These are phyloP conservation scores for Mythimna ferrago DNA, from an alignment of 2,888 invertebrate genomes.

Conservation along the genomic window DNA sequence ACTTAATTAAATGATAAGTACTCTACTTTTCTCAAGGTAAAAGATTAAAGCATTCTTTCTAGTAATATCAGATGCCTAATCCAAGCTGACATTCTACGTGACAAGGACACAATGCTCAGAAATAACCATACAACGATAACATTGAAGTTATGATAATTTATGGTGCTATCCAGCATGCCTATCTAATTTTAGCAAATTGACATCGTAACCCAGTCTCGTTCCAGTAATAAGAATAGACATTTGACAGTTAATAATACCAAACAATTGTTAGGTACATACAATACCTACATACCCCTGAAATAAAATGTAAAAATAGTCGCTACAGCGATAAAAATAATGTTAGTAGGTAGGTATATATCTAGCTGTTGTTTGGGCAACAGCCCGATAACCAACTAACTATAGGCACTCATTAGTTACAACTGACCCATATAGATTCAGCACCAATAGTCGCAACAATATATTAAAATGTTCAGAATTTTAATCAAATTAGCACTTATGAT, in stretches of 20 bases:
- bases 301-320: conserved; percentile 82
- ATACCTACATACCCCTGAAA: conserved; percentile 71
- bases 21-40: neutral
- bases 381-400: conserved; percentile 59
- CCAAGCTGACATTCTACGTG: conserved; percentile 17
- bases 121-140: conserved; percentile 25
- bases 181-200: conserved; percentile 39
- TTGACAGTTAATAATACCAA: conserved; percentile 72
- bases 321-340: conserved; percentile 79
- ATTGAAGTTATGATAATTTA: conserved; percentile 23
- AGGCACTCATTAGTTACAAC: conserved; percentile 43
- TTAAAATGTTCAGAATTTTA: too few species aligned
- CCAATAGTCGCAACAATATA: neutral
- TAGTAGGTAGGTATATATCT: conserved; percentile 68
- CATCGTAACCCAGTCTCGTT: conserved; percentile 40
- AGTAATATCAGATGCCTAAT: neutral
- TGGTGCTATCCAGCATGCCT: conserved; percentile 9
- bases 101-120: conserved; percentile 16
- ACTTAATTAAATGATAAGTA: neutral
- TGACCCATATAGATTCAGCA: conserved; percentile 46
- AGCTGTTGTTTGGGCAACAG: conserved; percentile 61
- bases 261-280: conserved; percentile 73
- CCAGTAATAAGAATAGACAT: conserved; percentile 62
- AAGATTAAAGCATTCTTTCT: neutral
- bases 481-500: too few species aligned